Conservation (phyloP, 2,113 vertebrate genomes). For the Anhinga rufa region DNA sequence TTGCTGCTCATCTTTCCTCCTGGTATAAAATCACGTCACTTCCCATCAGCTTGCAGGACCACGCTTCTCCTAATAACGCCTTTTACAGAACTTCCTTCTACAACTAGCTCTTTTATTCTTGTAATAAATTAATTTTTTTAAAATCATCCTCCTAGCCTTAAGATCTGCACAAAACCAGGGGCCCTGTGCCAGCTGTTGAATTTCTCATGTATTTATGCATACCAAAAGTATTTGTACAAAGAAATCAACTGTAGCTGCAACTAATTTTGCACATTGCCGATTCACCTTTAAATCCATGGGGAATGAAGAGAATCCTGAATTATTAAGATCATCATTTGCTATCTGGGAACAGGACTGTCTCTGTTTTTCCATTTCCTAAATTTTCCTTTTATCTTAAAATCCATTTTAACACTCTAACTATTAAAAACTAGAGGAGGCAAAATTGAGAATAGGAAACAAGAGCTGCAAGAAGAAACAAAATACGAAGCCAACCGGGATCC, state of each 20-base stretch:
- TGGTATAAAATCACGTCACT: neutral
- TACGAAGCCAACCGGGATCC: neutral
- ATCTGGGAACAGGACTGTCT: neutral
- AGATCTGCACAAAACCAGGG: neutral
- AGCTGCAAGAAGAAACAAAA: neutral
- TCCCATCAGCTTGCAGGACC: neutral
- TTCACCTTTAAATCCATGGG: neutral
- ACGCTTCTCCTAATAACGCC: neutral
- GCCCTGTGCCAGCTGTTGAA: neutral
- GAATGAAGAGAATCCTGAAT: neutral
- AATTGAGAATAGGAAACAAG: neutral
- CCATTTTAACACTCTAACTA: neutral
- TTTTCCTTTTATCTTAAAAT: neutral
- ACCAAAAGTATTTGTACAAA: neutral
- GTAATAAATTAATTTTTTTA: neutral
- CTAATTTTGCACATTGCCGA: neutral
- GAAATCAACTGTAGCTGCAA: neutral
- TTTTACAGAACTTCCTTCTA: neutral
- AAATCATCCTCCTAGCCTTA: neutral
- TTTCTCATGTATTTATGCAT: constrained; percentile 24
- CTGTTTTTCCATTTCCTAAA: neutral
- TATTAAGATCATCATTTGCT: neutral
- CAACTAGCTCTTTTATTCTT: neutral
- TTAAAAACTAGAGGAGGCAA: neutral
- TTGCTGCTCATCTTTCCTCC: neutral